Evolutionary conservation across 1,140 invertebrate species (phyloP), one percentile per base, ranked within the genome.

Genomic region (Calephelis virginiensis): DNA sequence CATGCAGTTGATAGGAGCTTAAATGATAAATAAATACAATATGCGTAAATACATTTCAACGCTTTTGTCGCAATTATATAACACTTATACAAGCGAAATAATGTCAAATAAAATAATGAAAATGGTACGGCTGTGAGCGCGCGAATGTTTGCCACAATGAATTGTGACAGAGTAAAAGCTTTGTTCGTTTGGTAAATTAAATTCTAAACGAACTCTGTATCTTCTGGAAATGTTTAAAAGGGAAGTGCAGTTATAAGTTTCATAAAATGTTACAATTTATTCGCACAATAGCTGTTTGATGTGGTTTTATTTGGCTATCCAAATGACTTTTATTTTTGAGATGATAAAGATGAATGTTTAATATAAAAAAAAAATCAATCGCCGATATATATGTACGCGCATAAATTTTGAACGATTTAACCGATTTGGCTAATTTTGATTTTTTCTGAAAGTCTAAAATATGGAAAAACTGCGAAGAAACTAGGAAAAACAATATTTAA

Each of bases 81-180:
- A 56, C 53, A 59, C 53, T 59, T 59, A 12, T 11, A 59, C 28
- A 59, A 59, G 53, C 53, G 37, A 59, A 59, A 59, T 43, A 43
- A 8, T 43, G 40, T 64, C 65, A 74, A 76, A 81, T 77, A 74
- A 76, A 80, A 81, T 76, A 81, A 81, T 80, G 74, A 72, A 80
- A 81, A 78, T 76, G 66, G 75, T 78, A 72, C 68, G 67, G 66
- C 69, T 66, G 66, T 69, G 72, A 72, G 72, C 76, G 71, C 69
- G 71, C 69, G 68, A 84, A 78, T 75, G 71, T 79, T 80, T 77
- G 71, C 74, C 72, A 74, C 77, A 80, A 81, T 83, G 71, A 79
- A 83, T 81, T 82, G 76, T 82, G 82, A 82, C 77, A 79, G 75
- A 67, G 75, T 85, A 82, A 84, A 87, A 87, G 83, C 82, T 81